Base-by-base conservation (phyloP, 2,797 vertebrate species). In the Helostoma temminkii region DNA sequence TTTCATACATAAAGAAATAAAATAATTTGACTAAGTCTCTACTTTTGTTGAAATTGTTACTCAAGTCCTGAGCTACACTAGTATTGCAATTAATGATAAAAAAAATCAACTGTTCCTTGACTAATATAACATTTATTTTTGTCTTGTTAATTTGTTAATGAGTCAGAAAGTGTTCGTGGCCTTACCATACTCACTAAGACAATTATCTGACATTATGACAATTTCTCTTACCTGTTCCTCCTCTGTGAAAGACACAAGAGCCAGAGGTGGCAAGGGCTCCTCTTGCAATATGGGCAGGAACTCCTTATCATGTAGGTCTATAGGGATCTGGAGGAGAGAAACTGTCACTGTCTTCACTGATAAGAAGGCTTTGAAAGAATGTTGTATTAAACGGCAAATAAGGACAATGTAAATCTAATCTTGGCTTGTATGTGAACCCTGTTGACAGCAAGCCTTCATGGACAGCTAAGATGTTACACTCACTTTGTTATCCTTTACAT, bases 401-500 rank as follows among this genome's bases (percentile, higher is more conserved):
- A 57, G 0, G 7, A 45, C 28, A 7, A 50, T 26, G 4, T 10
- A 37, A 32, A 60, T 60, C 5, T 43, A 34, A 42, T 67, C 5
- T 34, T 15, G 10, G 36, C 30, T 63, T 54, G 15, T 30, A 60
- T 73, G 28, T 21, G 49, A 69, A 66, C 60, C 19, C 56, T 21
- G 3, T 3, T 21, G 28, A 25, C 3, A 30, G 5, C 2, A 14
- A 43, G 16, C 5, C 22, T 54, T 26, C 16, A 49, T 22, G 8
- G 14, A 43, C 30, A 43, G 12, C 34, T 7, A 18, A 36, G 12
- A 49, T 1, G 0, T 59, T 52, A 28, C 3, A 74, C 93, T 84
- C 87, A 98, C 98, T 97, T 98, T 97, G 93, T 96, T 97, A 88
- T 99, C 97, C 95, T 98, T 98, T 95, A 99, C 91, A 93, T 99